Conservation (phyloP, 2,797 vertebrate genomes). For the Tadarida brasiliensis region DNA sequence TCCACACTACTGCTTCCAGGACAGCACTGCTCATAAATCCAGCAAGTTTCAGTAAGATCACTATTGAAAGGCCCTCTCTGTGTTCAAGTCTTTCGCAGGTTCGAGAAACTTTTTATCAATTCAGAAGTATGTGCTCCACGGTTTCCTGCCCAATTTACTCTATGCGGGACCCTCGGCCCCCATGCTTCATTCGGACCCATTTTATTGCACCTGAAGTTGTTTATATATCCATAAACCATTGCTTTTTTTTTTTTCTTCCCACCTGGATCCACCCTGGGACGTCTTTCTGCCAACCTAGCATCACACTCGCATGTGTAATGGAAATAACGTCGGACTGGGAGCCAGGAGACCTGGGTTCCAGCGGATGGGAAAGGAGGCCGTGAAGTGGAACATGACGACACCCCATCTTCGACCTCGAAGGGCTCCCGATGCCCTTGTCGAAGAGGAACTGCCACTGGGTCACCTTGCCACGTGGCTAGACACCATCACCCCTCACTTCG, state of each 20-base stretch:
- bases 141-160: neutral
- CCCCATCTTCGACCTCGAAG: neutral
- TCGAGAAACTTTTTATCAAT: neutral
- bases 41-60: neutral
- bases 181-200: neutral
- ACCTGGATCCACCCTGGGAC: conserved; percentile 60
- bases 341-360: conserved; percentile 66
- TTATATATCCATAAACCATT: neutral
- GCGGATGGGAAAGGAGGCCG: conserved; percentile 67
- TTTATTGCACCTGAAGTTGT: conserved; percentile 4
- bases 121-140: neutral
- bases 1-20: neutral
- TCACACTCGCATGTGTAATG: conserved; percentile 63
- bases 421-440: neutral
- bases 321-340: conserved; percentile 52
- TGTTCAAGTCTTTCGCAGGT: neutral
- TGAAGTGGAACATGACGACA: conserved; percentile 57
- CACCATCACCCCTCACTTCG: neutral
- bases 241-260: conserved; percentile 11
- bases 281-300: conserved; percentile 53
- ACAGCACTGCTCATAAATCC: neutral
- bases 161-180: neutral
- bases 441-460: neutral
- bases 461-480: neutral
- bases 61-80: neutral